phyloP scores from a whole-genome alignment of 2,113 vertebrate genomes.

The Xerus inauris region DNA sequence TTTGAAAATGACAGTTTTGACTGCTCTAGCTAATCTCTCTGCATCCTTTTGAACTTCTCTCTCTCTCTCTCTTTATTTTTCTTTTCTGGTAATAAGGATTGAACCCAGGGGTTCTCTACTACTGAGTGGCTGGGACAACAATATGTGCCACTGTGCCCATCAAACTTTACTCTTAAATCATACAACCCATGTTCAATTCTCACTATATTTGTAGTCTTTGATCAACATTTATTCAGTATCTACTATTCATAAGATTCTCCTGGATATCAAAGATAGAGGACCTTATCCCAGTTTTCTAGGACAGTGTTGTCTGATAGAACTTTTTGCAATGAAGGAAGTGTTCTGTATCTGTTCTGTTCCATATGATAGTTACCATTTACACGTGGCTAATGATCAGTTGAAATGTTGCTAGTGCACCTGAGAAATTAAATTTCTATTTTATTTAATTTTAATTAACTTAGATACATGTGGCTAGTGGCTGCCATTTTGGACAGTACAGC shows the following conservation, averaged over 20 bases:
- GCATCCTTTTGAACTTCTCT: background rate
- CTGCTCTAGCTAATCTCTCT: background rate
- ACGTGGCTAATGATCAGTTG: background rate
- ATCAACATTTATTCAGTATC: background rate
- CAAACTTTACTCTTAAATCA: background rate
- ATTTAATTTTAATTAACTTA: slow-evolving; percentile 1
- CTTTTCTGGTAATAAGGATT: too few relatives aligned
- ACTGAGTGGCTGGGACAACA: background rate
- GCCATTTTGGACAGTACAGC: background rate
- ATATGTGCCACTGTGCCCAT: background rate
- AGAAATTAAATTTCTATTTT: background rate
- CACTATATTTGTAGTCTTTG: background rate
- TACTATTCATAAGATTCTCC: background rate
- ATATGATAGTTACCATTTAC: background rate
- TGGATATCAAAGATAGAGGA: background rate
- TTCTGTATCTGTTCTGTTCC: background rate
- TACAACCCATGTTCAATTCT: background rate
- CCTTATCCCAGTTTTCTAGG: background rate
- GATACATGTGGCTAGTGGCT: background rate
- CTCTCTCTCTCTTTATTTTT: fast-evolving
- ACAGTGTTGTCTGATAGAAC: background rate
- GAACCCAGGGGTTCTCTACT: background rate
- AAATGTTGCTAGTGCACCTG: background rate
- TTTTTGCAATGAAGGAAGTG: background rate
- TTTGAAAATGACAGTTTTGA: too few relatives aligned